Percentiles rank a stretch among this genome's conserved stretches.
These are phyloP conservation scores for Andinoacara biseriatus DNA, from an alignment of 2,113 vertebrate genomes.

Conservation along the genomic window DNA sequence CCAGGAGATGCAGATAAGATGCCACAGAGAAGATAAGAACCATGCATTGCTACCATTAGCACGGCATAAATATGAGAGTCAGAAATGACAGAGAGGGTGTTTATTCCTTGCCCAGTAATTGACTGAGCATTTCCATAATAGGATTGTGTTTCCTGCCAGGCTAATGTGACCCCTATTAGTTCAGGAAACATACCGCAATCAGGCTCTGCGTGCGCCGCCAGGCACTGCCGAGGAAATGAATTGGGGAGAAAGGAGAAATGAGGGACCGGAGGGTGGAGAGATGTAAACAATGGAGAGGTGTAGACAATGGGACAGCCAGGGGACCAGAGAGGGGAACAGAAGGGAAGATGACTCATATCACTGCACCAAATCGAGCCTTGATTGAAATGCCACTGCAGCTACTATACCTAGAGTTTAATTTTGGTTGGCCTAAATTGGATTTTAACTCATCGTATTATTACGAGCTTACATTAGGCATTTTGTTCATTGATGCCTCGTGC, in stretches of 20 bases:
- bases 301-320: slow-evolving; percentile 50
- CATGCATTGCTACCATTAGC: slow-evolving; percentile 21
- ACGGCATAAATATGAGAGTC: slow-evolving; percentile 45
- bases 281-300: slow-evolving; percentile 60
- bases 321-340: slow-evolving; percentile 49
- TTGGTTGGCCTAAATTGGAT: background rate
- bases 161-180: slow-evolving; percentile 75
- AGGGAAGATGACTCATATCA: slow-evolving; percentile 77
- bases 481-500: background rate
- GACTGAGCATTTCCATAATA: slow-evolving; percentile 72
- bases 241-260: slow-evolving; percentile 30
- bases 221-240: slow-evolving; percentile 45
- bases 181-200: slow-evolving; percentile 55
- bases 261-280: slow-evolving; percentile 19
- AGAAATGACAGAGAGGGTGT: slow-evolving; percentile 59
- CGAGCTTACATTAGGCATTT: background rate
- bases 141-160: slow-evolving; percentile 66
- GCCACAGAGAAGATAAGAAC: slow-evolving; percentile 43
- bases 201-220: slow-evolving; percentile 22
- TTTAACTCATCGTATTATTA: background rate
- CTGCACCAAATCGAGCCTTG: slow-evolving; percentile 60
- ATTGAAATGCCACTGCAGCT: slow-evolving; percentile 69
- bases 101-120: slow-evolving; percentile 65
- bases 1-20: slow-evolving; percentile 45
- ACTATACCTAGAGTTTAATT: slow-evolving; percentile 26